Conservation (phyloP, 2,797 vertebrate species). For the Takifugu ocellatus region DNA sequence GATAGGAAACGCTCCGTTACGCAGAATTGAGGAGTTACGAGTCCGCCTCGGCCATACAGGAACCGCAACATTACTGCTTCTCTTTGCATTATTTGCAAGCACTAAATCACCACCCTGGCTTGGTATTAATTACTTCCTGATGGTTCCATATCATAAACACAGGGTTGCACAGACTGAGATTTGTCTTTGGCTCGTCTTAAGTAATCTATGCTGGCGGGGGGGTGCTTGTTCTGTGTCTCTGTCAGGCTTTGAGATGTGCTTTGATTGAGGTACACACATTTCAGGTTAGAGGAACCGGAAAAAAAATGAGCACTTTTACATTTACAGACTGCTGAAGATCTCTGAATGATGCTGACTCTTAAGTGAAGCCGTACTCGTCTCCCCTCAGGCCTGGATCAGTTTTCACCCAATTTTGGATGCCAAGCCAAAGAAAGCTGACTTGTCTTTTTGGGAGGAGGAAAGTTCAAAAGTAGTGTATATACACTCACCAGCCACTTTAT, state of each 20-base stretch:
- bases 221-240: conserved; percentile 35
- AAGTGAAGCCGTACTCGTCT: conserved; percentile 27
- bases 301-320: conserved; percentile 65
- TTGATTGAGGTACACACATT: conserved; percentile 38
- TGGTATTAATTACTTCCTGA: conserved; percentile 5
- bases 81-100: conserved; percentile 36
- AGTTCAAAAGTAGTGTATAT: too few relatives aligned
- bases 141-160: neutral
- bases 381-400: conserved; percentile 25
- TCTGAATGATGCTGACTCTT: too few relatives aligned
- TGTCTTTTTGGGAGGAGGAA: too few relatives aligned
- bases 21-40: conserved; percentile 36
- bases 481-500: too few relatives aligned
- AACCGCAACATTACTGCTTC: conserved; percentile 26
- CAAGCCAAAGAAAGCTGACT: conserved; percentile 23
- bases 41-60: conserved; percentile 15
- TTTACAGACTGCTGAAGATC: conserved; percentile 11
- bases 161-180: too few relatives aligned
- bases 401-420: conserved; percentile 22
- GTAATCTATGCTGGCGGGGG: too few relatives aligned
- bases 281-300: conserved; percentile 52
- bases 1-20: conserved; percentile 8
- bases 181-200: too few relatives aligned
- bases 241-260: conserved; percentile 45
- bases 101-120: conserved; percentile 28